A percentile compares a stretch with the other conserved stretches of the same genome.
These are phyloP conservation scores for Myodes glareolus DNA, from an alignment of 2,113 vertebrate species.

Conservation along the genomic window DNA sequence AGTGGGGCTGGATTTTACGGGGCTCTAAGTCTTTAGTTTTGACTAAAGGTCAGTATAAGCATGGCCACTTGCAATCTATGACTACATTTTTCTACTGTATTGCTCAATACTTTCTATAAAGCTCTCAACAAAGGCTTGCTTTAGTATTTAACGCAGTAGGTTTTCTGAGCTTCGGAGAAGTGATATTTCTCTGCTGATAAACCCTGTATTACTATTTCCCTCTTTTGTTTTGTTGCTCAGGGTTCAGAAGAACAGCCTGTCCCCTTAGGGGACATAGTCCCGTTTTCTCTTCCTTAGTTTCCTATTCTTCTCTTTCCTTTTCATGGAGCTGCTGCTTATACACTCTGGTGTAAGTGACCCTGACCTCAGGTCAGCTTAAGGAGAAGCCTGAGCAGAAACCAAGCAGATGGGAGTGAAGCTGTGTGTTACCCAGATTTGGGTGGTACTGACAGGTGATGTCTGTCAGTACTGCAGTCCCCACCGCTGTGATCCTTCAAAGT, in stretches of 20 bases:
- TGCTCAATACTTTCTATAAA: constrained; percentile 9
- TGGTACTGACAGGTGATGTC: neutral
- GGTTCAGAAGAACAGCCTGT: neutral
- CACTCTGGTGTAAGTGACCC: neutral
- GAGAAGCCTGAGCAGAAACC: constrained; percentile 30
- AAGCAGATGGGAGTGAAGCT: neutral
- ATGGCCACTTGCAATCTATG: constrained; percentile 1
- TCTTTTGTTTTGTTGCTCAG: neutral
- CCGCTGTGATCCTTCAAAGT: neutral
- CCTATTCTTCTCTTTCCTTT: constrained; percentile 24
- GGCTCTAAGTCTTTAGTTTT: constrained; percentile 9
- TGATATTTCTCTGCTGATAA: constrained; percentile 33
- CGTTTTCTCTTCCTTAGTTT: constrained; percentile 26
- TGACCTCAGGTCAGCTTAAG: neutral
- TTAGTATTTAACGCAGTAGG: constrained; percentile 18
- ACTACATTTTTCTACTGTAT: neutral
- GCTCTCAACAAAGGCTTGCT: neutral
- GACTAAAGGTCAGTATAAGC: constrained; percentile 21
- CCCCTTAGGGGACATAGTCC: neutral
- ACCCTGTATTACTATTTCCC: neutral
- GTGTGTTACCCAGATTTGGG: neutral
- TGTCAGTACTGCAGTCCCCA: neutral
- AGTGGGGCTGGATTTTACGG: neutral
- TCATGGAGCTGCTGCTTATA: neutral
- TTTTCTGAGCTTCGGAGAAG: constrained; percentile 15